phyloP scores from a whole-genome alignment of 92 coral and sea anemone genomes.

The Pocillopora grandis region DNA sequence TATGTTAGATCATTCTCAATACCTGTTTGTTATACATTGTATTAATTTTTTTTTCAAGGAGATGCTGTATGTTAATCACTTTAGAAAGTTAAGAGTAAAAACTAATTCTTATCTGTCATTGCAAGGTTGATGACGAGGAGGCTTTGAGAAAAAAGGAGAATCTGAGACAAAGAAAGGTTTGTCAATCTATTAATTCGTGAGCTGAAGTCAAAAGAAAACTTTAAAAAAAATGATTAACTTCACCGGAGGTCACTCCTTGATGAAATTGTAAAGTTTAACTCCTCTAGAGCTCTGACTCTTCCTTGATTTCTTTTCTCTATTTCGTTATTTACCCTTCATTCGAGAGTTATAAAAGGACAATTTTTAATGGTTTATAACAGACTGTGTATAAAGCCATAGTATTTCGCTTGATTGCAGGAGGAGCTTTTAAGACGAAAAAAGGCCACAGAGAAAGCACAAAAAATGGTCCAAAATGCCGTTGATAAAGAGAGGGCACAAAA shows the following conservation, averaged over 20 bases:
- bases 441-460: conserved; percentile 45
- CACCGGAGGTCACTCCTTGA: not conserved
- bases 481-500: conserved; percentile 23
- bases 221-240: not conserved
- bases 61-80: no score
- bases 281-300: no score
- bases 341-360: not conserved
- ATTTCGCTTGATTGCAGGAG: conserved; percentile 15
- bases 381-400: not conserved
- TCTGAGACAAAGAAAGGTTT: conserved; percentile 24
- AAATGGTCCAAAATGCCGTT: conserved; percentile 46
- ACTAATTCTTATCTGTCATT: not conserved
- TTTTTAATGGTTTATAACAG: not conserved
- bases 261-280: no score
- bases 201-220: no score
- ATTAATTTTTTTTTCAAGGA: no score
- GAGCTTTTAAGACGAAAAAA: conserved; percentile 34
- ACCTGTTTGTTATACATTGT: no score
- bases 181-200: not conserved
- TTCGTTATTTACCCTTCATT: not conserved
- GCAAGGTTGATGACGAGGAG: conserved; percentile 34
- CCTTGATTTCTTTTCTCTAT: no score
- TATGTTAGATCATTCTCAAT: no score
- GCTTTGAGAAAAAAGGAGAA: conserved; percentile 44
- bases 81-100: not conserved